phyloP scores from a whole-genome alignment of 2,888 invertebrate species.

The Tetheella fluctuosa region DNA sequence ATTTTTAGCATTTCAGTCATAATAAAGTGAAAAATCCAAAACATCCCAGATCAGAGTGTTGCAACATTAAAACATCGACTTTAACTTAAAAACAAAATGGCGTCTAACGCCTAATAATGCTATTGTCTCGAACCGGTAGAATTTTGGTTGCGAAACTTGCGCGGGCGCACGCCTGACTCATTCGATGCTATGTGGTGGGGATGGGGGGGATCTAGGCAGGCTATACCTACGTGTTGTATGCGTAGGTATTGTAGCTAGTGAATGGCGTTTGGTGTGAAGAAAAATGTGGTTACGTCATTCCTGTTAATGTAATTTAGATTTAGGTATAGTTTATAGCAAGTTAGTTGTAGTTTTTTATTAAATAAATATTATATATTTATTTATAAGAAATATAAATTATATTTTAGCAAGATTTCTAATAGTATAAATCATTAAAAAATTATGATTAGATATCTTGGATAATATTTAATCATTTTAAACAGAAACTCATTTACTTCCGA shows the following conservation, averaged over 20 bases:
- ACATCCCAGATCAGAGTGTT: background rate
- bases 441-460: too few species aligned
- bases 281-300: background rate
- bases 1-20: too few species aligned
- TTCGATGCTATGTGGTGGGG: conserved; percentile 37
- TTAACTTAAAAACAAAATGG: conserved; percentile 67
- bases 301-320: background rate
- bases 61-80: conserved; percentile 14
- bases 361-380: too few species aligned
- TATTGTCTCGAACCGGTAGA: conserved; percentile 82
- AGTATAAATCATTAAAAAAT: too few species aligned
- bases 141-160: conserved; percentile 81
- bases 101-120: conserved; percentile 76
- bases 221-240: conserved; percentile 16
- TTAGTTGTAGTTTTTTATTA: too few species aligned
- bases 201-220: conserved; percentile 36
- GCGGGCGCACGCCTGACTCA: conserved; percentile 76
- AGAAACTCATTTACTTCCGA: too few species aligned
- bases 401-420: too few species aligned
- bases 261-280: conserved; percentile 10
- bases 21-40: conserved; percentile 4
- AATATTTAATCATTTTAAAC: too few species aligned
- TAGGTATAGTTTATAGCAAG: background rate
- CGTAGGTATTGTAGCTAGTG: conserved; percentile 7
- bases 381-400: too few species aligned